Evolutionary conservation across 2,888 invertebrate genomes (phyloP).

Genomic region (Aspidiotus destructor): DNA sequence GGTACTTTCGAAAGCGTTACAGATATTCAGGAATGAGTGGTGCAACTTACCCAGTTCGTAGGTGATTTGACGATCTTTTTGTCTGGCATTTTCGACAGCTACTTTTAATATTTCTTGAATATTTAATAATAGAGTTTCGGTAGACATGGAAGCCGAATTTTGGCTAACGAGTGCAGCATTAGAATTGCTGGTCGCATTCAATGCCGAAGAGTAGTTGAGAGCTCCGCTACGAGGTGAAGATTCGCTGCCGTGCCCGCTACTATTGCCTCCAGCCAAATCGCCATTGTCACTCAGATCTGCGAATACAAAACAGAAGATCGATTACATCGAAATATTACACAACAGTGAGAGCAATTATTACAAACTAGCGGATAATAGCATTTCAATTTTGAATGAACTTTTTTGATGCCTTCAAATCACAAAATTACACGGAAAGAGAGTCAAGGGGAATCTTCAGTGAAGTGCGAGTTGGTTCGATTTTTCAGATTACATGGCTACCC

Average conservation of each 20-base stretch:
- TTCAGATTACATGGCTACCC: no score
- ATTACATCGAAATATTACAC: not conserved
- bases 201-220: slow-evolving; percentile 51
- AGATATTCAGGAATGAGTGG: no score
- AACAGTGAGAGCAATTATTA: no score
- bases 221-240: slow-evolving; percentile 46
- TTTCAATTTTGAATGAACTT: no score
- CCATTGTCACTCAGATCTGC: slow-evolving; percentile 59
- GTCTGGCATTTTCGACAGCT: slow-evolving; percentile 93
- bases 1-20: not conserved
- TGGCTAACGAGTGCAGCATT: slow-evolving; percentile 45
- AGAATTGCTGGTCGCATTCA: slow-evolving; percentile 25
- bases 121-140: slow-evolving; percentile 86
- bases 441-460: no score
- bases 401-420: no score
- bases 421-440: no score
- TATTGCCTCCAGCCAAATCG: slow-evolving; percentile 32
- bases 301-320: slow-evolving; percentile 38
- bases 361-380: no score
- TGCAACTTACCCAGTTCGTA: slow-evolving; percentile 80
- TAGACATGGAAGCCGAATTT: slow-evolving; percentile 50
- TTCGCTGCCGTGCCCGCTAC: slow-evolving; percentile 38
- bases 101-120: slow-evolving; percentile 93
- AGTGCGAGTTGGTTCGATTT: no score
- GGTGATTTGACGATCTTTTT: slow-evolving; percentile 90